phyloP scores from a whole-genome alignment of 2,113 vertebrate species.

The Hymenochirus boettgeri region DNA sequence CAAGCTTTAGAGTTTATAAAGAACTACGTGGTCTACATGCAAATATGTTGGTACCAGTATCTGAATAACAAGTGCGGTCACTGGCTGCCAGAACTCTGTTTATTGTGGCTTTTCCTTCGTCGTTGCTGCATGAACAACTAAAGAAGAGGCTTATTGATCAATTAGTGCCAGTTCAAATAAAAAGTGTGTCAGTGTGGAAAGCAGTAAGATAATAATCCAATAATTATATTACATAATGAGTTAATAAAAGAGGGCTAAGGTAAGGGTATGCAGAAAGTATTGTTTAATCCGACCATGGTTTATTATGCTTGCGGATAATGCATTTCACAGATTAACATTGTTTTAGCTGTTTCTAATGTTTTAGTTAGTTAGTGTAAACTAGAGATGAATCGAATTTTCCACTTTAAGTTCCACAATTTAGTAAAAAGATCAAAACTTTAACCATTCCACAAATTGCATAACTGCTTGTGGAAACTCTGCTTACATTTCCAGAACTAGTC shows the following conservation, averaged over 20 bases:
- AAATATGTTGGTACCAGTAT: conserved; percentile 57
- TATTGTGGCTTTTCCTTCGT: conserved; percentile 62
- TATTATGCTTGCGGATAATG: too few species aligned
- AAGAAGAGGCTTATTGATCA: conserved; percentile 59
- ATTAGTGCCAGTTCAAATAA: conserved; percentile 57
- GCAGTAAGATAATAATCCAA: conserved; percentile 45
- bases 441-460: too few species aligned
- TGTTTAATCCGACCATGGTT: too few species aligned
- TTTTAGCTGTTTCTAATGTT: too few species aligned
- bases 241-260: neutral
- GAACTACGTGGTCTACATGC: conserved; percentile 60
- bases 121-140: conserved; percentile 56
- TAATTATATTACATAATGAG: conserved; percentile 14
- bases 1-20: conserved; percentile 47
- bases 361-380: too few species aligned
- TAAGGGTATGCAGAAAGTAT: too few species aligned
- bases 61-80: conserved; percentile 57
- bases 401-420: too few species aligned
- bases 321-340: too few species aligned
- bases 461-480: too few species aligned
- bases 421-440: too few species aligned
- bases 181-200: conserved; percentile 38
- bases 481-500: too few species aligned
- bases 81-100: conserved; percentile 57
- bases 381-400: too few species aligned